Evolutionary conservation across 2,113 vertebrate species (phyloP), one percentile per base, ranked within the genome.

Genomic region (Heteronetta atricapilla): DNA sequence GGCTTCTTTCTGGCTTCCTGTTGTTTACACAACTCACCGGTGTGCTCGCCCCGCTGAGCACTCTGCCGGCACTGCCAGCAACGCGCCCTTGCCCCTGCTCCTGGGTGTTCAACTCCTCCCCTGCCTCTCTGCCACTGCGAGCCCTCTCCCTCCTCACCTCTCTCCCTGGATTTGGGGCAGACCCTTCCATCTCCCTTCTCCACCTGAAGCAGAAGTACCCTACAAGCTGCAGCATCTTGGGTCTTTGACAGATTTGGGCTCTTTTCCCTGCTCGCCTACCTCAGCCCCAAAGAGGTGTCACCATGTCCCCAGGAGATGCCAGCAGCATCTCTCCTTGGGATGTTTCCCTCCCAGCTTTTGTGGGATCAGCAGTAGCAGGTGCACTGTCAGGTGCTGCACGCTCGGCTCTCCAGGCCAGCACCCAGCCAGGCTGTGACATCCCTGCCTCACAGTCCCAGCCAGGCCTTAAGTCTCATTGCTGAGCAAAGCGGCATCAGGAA

Each of bases 1-100:
- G 94, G 88, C 83, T 97, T 93, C 89, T 95, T 91, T 96, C 23
- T n/a, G 60, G 94, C 75, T 97, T 97, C 97, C 97, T 97, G 97
- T 97, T 97, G 91, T 97, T 97, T 96, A 97, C 82, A 94, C 83
- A 96, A 94, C 83, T 92, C 75, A 3, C 55, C 6, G 1, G 40
- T 55, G 34, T 31, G 59, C 58, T 93, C 10, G 3, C 44, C 50
- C 44, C 0, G 2, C 95, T 15, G 69, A 87, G 29, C 4, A 3
- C 38, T 91, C 78, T 64, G 88, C 72, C 13, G 2, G 5, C 12
- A 2, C 59, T 82, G 34, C 64, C 60, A 72, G 53, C 34, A 38
- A 34, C 8, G 4, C 52, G 31, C 44, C 76, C 63, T 84, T 53
- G 70, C 62, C 79, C 31, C 81, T 76, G 58, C 46, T 73, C 7